Percentiles rank a stretch among this genome's conserved stretches.
Evolutionary conservation across 2,113 vertebrate species (phyloP).

Genomic region (Nycticebus coucang): DNA sequence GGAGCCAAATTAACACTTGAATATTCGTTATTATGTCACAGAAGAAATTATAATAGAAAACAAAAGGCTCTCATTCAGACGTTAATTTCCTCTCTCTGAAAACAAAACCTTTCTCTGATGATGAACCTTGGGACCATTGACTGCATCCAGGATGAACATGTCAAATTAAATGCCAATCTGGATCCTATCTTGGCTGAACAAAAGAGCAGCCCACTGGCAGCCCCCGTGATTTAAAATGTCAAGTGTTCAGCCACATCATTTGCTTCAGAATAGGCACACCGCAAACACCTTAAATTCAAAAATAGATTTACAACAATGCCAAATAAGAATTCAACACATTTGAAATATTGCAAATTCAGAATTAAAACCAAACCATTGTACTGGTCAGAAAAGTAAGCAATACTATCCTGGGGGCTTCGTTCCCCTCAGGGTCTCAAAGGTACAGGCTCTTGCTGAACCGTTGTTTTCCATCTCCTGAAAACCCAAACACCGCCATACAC

Average conservation of each 20-base stretch:
- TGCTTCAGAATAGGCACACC: neutral
- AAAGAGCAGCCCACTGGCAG: no score
- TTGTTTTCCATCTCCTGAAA: neutral
- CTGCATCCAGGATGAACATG: neutral
- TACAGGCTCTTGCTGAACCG: neutral
- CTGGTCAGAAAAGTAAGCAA: neutral
- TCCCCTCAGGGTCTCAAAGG: neutral
- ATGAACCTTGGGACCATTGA: neutral
- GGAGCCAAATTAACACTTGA: neutral
- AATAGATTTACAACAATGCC: neutral
- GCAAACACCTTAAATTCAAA: neutral
- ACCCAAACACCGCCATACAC: neutral
- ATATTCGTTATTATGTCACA: neutral
- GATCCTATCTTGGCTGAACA: neutral
- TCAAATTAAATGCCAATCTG: neutral
- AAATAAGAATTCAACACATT: neutral
- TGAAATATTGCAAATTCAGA: neutral
- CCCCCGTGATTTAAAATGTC: neutral
- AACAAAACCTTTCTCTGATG: neutral
- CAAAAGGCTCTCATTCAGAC: neutral
- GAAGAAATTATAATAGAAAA: neutral
- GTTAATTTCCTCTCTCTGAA: neutral
- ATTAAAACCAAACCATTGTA: accelerated
- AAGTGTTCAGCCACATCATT: neutral
- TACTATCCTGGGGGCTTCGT: neutral